A percentile compares a stretch with the other conserved stretches of the same genome.
Conservation (phyloP, 2,888 invertebrate species). For the Eustalomyia histrio region DNA sequence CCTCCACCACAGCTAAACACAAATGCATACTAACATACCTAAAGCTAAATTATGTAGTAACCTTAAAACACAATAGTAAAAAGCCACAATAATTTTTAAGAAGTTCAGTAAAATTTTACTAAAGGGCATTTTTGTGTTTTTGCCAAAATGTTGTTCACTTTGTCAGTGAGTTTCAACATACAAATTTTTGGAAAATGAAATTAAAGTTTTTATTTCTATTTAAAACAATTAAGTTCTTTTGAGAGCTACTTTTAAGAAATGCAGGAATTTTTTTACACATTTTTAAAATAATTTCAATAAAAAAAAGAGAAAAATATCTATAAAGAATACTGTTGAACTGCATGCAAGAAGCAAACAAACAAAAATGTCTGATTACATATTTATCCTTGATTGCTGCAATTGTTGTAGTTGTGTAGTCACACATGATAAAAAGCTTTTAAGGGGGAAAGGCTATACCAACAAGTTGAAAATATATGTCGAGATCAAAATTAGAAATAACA, state of each 20-base stretch:
- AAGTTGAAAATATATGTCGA: too few species aligned
- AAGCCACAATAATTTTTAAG: neutral
- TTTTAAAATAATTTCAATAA: neutral
- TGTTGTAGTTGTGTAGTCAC: conserved; percentile 40
- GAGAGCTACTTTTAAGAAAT: neutral
- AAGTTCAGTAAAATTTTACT: neutral
- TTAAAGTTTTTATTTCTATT: neutral
- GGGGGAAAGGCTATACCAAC: neutral
- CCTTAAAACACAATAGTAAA: neutral
- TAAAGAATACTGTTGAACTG: conserved; percentile 22
- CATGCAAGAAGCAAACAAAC: neutral
- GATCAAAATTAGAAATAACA: too few species aligned
- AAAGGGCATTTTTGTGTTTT: neutral
- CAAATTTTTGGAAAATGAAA: neutral
- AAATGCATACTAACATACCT: neutral
- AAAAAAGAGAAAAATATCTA: neutral
- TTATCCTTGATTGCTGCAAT: conserved; percentile 50
- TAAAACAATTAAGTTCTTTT: neutral
- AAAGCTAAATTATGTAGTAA: neutral
- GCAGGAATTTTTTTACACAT: neutral
- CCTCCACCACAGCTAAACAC: neutral
- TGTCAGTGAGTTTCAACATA: neutral
- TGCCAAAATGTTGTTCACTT: neutral
- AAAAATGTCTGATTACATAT: conserved; percentile 32
- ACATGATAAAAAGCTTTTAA: conserved; percentile 23